Evolutionary conservation across 2,888 invertebrate species (phyloP), one percentile per base, ranked within the genome.

Genomic region (Lasioglossum malachurum): DNA sequence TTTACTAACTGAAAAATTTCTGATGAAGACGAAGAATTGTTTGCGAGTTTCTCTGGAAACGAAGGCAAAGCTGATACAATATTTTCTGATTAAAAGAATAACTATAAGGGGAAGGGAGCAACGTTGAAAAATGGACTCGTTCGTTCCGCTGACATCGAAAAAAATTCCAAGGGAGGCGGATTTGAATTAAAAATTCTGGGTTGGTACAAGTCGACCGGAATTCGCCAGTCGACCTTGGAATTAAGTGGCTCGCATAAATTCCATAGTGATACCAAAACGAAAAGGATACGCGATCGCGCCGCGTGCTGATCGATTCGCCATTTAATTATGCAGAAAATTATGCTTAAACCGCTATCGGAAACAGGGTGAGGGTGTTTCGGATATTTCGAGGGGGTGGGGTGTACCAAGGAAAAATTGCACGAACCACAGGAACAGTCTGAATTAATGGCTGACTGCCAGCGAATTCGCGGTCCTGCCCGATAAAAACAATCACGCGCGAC

Each of bases 281-380:
- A 71, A 41, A 41, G 14, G 38, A 49, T 38, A 49, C 67, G 64
- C 23, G 69, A 41, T 12, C 41, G 23, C 38, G 23, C 35, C 31
- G 80, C 49, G 41, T 41, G 69, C 31, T 71, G 75, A 80, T 71
- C 80, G 75, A 49, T 75, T 71, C 41, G 16, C 75, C 69, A n/a
- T 75, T 80, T 71, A 80, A 80, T 80, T 80, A 75, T 49, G 31
- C 53, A 31, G 75, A 75, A 80, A 71, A 69, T 75, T 75, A 74
- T 80, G 53, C 78, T 35, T 23, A n/a, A 41, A n/a, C 27, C 31
- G 23, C 12, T 31, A 74, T 31, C 27, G 38, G 71, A 23, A 53
- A 38, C 69, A 49, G 19, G 27, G 67, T 7, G 31, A 7, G 31
- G 64, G 31, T 16, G 64, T 16, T 64, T 5, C 27, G 16, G 16